phyloP scores from a whole-genome alignment of 1,140 invertebrate species.

The Bombus haemorrhoidalis region DNA sequence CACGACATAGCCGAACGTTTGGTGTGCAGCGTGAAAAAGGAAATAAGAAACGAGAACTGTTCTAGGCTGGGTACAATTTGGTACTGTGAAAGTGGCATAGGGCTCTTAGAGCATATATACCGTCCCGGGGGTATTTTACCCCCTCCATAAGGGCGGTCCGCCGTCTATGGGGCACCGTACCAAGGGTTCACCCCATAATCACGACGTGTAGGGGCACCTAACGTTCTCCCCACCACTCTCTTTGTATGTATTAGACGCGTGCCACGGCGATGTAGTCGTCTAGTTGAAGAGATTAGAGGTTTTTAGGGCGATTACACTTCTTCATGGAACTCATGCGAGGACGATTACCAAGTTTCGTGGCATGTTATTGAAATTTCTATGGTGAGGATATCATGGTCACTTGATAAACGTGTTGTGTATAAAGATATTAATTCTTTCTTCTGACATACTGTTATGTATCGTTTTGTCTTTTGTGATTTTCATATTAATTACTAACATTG shows the following conservation, averaged over 20 bases:
- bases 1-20: conserved; percentile 26
- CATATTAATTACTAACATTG: background rate
- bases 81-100: conserved; percentile 77
- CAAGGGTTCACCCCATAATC: conserved; percentile 78
- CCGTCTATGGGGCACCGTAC: conserved; percentile 75
- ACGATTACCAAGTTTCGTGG: conserved; percentile 11
- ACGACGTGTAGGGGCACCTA: conserved; percentile 70
- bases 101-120: conserved; percentile 77
- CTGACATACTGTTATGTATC: background rate
- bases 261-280: conserved; percentile 69
- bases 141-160: conserved; percentile 64
- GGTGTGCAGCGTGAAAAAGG: background rate
- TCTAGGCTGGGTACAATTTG: conserved; percentile 74
- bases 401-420: background rate
- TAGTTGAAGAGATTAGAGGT: conserved; percentile 81
- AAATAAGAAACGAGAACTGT: conserved; percentile 65
- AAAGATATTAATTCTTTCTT: background rate
- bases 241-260: conserved; percentile 72
- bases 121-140: conserved; percentile 75
- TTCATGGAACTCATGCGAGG: conserved; percentile 65
- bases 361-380: conserved; percentile 6
- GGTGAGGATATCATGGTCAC: background rate
- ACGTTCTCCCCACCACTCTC: conserved; percentile 60
- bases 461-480: background rate
- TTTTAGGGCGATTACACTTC: conserved; percentile 79